Evolutionary conservation across 2,113 vertebrate species (phyloP).

Genomic region (Hippocampus barbouri): DNA sequence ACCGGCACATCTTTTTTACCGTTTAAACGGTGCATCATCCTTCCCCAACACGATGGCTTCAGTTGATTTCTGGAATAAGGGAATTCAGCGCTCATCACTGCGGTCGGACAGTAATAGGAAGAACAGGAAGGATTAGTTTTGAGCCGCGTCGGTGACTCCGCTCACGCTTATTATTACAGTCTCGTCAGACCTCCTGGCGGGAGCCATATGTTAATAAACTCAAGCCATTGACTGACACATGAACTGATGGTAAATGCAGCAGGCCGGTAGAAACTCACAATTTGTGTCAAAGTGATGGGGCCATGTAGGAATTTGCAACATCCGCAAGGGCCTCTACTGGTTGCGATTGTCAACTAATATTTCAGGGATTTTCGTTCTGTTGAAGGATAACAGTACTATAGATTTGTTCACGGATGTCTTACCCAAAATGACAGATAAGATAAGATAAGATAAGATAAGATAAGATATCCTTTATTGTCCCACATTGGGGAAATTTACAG

Average conservation of each 20-base stretch:
- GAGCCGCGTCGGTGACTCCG: constrained; percentile 11
- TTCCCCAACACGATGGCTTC: background rate
- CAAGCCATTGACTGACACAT: constrained; percentile 19
- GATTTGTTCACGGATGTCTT: background rate
- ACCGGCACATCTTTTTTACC: background rate
- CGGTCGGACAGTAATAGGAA: constrained; percentile 8
- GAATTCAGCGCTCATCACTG: background rate
- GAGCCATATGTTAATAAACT: constrained; percentile 47
- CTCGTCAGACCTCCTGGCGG: constrained; percentile 21
- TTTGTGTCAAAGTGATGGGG: constrained; percentile 3
- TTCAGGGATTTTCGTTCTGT: background rate
- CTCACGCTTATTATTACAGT: constrained; percentile 41
- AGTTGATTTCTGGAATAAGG: background rate
- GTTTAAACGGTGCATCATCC: background rate
- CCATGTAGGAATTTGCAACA: background rate
- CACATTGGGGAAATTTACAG: too few species aligned
- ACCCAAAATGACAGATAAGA: background rate
- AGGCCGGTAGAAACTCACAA: constrained; percentile 22
- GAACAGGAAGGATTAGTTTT: constrained; percentile 26
- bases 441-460: too few species aligned
- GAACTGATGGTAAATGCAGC: constrained; percentile 17
- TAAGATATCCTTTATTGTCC: too few species aligned
- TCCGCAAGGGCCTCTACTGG: background rate
- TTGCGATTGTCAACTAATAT: background rate
- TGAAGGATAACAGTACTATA: background rate